A percentile compares a stretch with the other conserved stretches of the same genome.
Evolutionary conservation across 2,113 vertebrate species (phyloP).

Genomic region (Cervus canadensis): DNA sequence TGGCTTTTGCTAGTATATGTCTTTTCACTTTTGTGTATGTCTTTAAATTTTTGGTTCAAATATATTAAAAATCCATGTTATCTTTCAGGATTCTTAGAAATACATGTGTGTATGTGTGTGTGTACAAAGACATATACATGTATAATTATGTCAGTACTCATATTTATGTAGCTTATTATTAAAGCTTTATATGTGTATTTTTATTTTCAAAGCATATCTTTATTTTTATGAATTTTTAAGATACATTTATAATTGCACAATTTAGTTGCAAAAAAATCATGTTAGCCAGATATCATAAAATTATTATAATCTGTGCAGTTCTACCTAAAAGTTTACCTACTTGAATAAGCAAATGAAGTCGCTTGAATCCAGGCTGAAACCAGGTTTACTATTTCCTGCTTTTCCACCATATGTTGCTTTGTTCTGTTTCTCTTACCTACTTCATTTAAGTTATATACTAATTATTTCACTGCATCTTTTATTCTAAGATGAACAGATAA

Average conservation of each 20-base stretch:
- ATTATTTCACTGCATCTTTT: not conserved
- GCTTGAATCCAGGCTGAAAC: not conserved
- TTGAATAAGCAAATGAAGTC: constrained; percentile 19
- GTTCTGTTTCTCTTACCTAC: not conserved
- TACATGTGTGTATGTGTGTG: not conserved
- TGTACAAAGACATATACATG: not conserved
- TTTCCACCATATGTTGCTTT: not conserved
- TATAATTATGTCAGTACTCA: not conserved
- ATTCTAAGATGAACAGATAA: not conserved
- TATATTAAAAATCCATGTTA: not conserved
- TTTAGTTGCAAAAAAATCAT: not conserved
- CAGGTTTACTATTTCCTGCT: not conserved
- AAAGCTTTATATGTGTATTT: not conserved
- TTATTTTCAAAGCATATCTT: not conserved
- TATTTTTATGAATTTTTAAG: not conserved
- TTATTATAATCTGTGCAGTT: not conserved
- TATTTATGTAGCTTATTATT: not conserved
- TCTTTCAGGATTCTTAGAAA: not conserved
- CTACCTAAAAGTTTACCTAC: not conserved
- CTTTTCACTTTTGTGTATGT: not conserved
- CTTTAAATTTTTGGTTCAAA: not conserved
- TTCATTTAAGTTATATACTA: not conserved
- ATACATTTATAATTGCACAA: not conserved
- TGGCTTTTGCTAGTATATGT: not conserved
- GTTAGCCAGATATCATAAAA: not conserved